Conservation (phyloP, 2,113 vertebrate species). For the Brachypodius melanocephalos region DNA sequence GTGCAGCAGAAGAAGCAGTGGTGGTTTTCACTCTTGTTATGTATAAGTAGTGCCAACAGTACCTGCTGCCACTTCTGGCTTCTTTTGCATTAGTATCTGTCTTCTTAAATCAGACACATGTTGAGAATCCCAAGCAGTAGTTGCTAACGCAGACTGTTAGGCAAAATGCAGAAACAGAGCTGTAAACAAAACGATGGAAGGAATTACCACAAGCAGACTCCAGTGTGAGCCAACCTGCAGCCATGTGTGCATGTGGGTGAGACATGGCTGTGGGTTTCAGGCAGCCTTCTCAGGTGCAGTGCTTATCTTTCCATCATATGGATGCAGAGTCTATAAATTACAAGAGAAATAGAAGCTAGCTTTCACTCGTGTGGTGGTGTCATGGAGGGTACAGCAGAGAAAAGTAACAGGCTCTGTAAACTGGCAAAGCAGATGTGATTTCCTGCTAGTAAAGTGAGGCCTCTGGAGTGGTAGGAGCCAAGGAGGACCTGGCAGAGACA, state of each 20-base stretch:
- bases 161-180: not conserved
- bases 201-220: not conserved
- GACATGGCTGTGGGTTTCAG: fast-evolving
- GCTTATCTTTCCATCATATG: not conserved
- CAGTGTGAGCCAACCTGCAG: not conserved
- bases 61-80: not conserved
- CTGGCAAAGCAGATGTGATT: not conserved
- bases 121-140: not conserved
- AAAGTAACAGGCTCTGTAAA: not conserved
- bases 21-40: not conserved
- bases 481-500: not conserved
- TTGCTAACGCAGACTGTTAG: not conserved
- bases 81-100: not conserved
- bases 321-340: not conserved
- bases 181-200: not conserved
- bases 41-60: not conserved
- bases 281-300: not conserved
- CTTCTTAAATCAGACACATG: not conserved
- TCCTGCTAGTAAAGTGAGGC: not conserved
- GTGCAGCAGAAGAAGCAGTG: not conserved
- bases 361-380: not conserved
- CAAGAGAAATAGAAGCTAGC: not conserved
- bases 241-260: fast-evolving
- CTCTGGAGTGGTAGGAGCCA: not conserved
- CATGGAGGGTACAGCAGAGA: not conserved